These are phyloP conservation scores for Cinclus mexicanus DNA, from an alignment of 2,113 vertebrate species.

Conservation along the genomic window DNA sequence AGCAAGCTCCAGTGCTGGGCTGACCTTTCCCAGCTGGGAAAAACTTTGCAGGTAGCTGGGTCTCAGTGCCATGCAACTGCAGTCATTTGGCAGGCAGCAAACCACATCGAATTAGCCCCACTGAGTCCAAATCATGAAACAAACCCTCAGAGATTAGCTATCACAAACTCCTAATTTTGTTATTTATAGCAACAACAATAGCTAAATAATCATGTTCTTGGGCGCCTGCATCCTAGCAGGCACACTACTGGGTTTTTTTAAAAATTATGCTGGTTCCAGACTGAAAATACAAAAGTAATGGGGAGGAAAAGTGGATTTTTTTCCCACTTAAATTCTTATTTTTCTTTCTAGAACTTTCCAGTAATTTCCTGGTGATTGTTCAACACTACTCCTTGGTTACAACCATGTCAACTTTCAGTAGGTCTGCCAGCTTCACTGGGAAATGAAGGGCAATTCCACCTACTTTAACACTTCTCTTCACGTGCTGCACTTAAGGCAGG, in stretches of 20 bases:
- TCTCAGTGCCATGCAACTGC: background rate
- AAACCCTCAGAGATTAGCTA: background rate
- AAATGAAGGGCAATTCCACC: background rate
- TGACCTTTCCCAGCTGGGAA: background rate
- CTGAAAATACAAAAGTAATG: background rate
- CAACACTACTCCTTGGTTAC: background rate
- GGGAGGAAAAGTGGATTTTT: accelerated
- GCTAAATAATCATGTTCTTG: background rate
- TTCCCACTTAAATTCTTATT: background rate
- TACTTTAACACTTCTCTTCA: background rate
- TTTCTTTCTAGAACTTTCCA: background rate
- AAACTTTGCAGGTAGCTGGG: background rate
- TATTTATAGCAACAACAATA: background rate
- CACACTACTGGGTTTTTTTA: background rate
- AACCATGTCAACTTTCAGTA: background rate
- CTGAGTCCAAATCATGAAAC: background rate
- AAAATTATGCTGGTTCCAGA: background rate
- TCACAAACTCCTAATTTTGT: background rate
- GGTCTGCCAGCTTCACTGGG: background rate
- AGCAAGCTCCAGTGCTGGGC: background rate
- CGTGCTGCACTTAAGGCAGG: background rate
- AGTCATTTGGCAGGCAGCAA: background rate
- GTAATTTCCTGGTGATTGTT: background rate
- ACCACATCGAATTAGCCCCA: background rate
- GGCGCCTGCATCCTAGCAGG: background rate